A percentile compares a stretch with the other conserved stretches of the same genome.
Evolutionary conservation across 2,113 vertebrate genomes (phyloP).

Genomic region (Alosa alosa): DNA sequence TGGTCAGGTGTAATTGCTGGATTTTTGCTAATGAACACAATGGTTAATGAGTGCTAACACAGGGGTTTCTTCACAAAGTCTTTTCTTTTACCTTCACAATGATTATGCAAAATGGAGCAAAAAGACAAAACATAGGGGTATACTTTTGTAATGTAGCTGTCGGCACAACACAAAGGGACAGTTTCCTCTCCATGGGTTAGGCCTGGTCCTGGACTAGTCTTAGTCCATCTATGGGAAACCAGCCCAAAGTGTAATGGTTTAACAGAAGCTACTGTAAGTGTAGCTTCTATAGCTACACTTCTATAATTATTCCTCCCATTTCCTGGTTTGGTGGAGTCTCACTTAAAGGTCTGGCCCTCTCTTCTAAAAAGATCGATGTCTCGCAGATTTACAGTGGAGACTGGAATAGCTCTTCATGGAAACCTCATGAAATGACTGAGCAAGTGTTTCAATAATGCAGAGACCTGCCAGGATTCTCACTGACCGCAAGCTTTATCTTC

Average conservation of each 20-base stretch:
- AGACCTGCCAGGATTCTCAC: constrained; percentile 46
- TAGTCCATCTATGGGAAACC: no score
- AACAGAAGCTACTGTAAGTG: background rate
- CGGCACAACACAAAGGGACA: no score
- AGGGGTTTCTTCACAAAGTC: background rate
- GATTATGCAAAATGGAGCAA: background rate
- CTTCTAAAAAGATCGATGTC: background rate
- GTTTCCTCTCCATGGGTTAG: no score
- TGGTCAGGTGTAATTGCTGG: background rate
- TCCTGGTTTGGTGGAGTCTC: background rate
- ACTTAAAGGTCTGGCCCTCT: background rate
- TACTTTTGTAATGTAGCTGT: no score
- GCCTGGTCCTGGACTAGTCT: no score
- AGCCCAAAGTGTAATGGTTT: background rate
- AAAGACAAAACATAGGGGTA: no score
- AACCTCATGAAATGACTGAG: constrained; percentile 49
- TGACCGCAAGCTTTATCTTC: constrained; percentile 45
- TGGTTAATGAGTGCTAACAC: background rate
- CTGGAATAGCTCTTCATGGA: constrained; percentile 16
- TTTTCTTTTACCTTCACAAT: background rate
- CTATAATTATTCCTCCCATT: background rate
- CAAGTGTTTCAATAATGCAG: constrained; percentile 59
- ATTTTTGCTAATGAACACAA: background rate
- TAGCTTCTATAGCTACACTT: background rate
- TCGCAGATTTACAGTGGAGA: background rate